Percentiles rank a stretch among this genome's conserved stretches.
phyloP scores from a whole-genome alignment of 2,113 vertebrate species.

The Dipodomys spectabilis region DNA sequence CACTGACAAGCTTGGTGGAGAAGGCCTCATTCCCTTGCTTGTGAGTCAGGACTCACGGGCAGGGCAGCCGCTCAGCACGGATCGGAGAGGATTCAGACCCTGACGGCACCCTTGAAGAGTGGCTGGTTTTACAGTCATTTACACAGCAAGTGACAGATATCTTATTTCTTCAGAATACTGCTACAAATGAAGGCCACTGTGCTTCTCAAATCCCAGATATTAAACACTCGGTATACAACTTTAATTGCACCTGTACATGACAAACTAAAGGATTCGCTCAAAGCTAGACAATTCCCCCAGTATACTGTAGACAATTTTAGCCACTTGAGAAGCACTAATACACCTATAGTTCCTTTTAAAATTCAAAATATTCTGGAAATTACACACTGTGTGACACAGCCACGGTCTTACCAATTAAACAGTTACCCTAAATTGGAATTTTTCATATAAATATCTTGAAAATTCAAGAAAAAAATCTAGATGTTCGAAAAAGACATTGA shows the following conservation, averaged over 20 bases:
- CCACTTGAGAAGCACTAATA: background rate
- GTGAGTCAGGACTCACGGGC: too few relatives aligned
- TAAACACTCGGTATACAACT: background rate
- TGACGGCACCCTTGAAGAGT: background rate
- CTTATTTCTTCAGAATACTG: background rate
- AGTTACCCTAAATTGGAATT: background rate
- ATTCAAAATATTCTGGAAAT: background rate
- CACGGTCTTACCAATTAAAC: background rate
- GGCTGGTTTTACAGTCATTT: background rate
- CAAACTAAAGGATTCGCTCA: background rate
- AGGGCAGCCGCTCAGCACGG: background rate
- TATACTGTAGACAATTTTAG: background rate
- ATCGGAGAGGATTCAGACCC: background rate
- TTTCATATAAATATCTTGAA: background rate
- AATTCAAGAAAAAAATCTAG: background rate
- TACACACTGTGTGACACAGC: background rate
- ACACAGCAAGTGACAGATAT: background rate
- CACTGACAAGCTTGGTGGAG: fast-evolving
- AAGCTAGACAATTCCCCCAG: background rate
- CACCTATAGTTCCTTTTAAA: background rate
- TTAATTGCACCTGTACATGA: background rate
- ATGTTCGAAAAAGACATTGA: background rate
- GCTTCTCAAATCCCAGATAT: background rate
- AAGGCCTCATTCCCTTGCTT: background rate
- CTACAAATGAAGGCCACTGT: background rate